These are phyloP conservation scores for Anastatus disparis DNA, from an alignment of 1,140 invertebrate species.

Conservation along the genomic window DNA sequence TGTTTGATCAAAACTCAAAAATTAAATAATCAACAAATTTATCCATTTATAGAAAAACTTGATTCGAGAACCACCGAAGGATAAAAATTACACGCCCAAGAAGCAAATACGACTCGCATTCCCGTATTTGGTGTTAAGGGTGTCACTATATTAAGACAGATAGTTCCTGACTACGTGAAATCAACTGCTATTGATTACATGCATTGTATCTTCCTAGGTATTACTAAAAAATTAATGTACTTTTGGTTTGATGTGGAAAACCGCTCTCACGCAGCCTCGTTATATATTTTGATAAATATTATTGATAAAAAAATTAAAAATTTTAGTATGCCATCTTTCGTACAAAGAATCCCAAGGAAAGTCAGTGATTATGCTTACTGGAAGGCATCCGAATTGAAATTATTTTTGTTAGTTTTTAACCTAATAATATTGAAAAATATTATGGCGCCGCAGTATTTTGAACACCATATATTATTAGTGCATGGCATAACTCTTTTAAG, in stretches of 20 bases:
- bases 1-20: not conserved
- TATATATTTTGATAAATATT: not conserved
- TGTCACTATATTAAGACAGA: not conserved
- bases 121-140: slow-evolving; percentile 40
- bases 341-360: not conserved
- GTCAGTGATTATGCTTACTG: slow-evolving; percentile 28
- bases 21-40: not conserved
- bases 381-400: no score
- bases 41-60: slow-evolving; percentile 4
- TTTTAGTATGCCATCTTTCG: slow-evolving; percentile 25
- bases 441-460: slow-evolving; percentile 31
- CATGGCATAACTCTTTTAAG: slow-evolving; percentile 33
- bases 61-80: slow-evolving; percentile 33
- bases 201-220: slow-evolving; percentile 43
- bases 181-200: slow-evolving; percentile 39
- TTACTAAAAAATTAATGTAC: slow-evolving; percentile 22
- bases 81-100: slow-evolving; percentile 13
- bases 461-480: slow-evolving; percentile 42
- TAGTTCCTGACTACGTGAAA: slow-evolving; percentile 31
- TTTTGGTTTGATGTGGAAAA: slow-evolving; percentile 27
- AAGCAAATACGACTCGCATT: not conserved
- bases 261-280: slow-evolving; percentile 5
- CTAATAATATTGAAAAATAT: slow-evolving; percentile 30
- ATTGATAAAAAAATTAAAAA: slow-evolving; percentile 15
- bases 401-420: slow-evolving; percentile 19